Conservation (phyloP, 1,140 invertebrate species). For the Lepidurus arcticus region DNA sequence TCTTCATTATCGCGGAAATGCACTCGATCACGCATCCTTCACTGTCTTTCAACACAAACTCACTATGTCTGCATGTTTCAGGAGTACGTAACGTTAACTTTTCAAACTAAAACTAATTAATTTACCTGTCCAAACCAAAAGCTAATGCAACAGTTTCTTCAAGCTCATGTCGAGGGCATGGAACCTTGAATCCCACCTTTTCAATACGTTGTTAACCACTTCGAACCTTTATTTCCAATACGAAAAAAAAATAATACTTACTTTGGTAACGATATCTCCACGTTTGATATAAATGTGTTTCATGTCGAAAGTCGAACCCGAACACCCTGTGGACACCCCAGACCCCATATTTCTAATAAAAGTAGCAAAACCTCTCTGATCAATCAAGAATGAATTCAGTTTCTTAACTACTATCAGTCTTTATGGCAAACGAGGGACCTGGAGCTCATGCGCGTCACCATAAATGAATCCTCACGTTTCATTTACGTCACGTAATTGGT, state of each 20-base stretch:
- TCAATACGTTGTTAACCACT: not conserved
- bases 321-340: not conserved
- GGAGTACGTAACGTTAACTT: not conserved
- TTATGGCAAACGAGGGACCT: not conserved
- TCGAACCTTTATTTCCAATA: not conserved
- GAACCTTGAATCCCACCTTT: conserved; percentile 16
- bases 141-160: conserved; percentile 23
- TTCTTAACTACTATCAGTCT: not conserved
- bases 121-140: conserved; percentile 25
- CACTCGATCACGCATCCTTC: not conserved
- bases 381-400: not conserved
- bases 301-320: not conserved
- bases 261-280: not conserved
- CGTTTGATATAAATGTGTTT: not conserved
- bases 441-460: not conserved
- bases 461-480: not conserved
- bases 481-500: not conserved
- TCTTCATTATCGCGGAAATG: not conserved
- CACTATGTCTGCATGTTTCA: not conserved
- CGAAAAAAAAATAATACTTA: not conserved
- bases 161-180: not conserved
- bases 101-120: not conserved
- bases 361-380: not conserved
- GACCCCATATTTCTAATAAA: not conserved
- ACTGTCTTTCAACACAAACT: conserved; percentile 12